These are phyloP conservation scores for Lobophora halterata DNA, from an alignment of 2,888 invertebrate genomes.

Conservation along the genomic window DNA sequence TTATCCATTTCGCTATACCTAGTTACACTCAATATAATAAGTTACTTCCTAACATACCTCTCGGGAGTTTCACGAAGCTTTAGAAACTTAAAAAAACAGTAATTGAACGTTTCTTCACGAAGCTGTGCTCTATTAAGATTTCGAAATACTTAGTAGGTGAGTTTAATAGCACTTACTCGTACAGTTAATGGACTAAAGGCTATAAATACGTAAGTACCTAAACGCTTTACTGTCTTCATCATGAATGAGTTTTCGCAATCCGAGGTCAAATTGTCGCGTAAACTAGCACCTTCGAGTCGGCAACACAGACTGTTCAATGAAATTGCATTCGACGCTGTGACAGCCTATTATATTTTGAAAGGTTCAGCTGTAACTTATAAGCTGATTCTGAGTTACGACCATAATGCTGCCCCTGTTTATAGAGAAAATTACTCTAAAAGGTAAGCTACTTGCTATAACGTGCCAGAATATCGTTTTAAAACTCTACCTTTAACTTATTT, in stretches of 20 bases:
- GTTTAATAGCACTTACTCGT: slow-evolving; percentile 14
- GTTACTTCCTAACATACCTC: too few species aligned
- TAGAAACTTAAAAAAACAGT: too few species aligned
- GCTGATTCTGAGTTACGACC: slow-evolving; percentile 13
- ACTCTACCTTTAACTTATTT: too few species aligned
- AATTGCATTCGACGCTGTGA: slow-evolving; percentile 9
- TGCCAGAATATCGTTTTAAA: too few species aligned
- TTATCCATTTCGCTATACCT: too few species aligned
- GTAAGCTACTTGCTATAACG: too few species aligned
- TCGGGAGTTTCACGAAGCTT: slow-evolving; percentile 2
- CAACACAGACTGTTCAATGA: slow-evolving; percentile 9
- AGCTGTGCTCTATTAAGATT: slow-evolving; percentile 1
- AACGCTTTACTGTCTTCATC: slow-evolving; percentile 17
- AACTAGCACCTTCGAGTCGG: slow-evolving; percentile 14
- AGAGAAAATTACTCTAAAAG: slow-evolving; percentile 3
- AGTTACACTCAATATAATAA: too few species aligned
- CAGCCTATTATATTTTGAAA: slow-evolving; percentile 15
- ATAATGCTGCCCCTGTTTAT: slow-evolving; percentile 6
- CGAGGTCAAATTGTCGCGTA: slow-evolving; percentile 20
- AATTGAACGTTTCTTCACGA: slow-evolving; percentile 2
- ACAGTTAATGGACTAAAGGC: slow-evolving; percentile 11
- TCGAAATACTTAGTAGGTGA: slow-evolving; percentile 8
- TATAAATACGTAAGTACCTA: slow-evolving; percentile 17
- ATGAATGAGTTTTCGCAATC: slow-evolving; percentile 22
- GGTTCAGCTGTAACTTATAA: slow-evolving; percentile 2